phyloP scores from a whole-genome alignment of 2,797 vertebrate genomes.

The Masticophis lateralis region DNA sequence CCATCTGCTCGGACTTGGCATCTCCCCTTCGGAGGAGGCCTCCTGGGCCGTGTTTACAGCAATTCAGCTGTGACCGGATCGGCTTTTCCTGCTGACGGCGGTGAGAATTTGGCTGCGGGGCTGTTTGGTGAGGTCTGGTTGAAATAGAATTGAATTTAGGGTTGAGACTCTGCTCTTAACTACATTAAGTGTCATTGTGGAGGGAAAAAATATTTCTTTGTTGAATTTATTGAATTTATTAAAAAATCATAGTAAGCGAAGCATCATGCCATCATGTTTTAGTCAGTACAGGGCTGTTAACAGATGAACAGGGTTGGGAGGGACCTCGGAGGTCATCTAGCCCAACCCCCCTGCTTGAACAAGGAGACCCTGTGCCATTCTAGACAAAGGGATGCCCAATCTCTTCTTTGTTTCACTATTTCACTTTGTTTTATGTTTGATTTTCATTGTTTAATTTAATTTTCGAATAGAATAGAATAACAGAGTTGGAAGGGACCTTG shows the following conservation, averaged over 20 bases:
- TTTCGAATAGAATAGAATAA: no score
- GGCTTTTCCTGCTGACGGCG: no score
- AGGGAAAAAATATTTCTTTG: no score
- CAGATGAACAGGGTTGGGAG: not conserved
- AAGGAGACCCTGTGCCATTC: no score
- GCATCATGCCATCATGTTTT: not conserved
- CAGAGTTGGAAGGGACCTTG: no score
- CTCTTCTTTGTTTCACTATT: no score
- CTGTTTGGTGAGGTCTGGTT: not conserved
- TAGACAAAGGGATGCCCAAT: no score
- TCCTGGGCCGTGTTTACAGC: not conserved
- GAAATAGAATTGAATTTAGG: not conserved
- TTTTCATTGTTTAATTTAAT: no score
- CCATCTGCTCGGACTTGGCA: conserved; percentile 8
- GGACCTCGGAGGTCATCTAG: not conserved
- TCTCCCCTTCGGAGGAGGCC: not conserved
- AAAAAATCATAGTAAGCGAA: not conserved
- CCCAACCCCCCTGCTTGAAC: no score
- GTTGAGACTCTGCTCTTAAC: not conserved
- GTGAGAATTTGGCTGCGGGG: no score
- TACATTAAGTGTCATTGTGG: not conserved
- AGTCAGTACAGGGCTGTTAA: not conserved
- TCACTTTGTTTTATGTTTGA: no score
- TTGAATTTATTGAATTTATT: no score
- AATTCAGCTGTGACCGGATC: not conserved